Base-by-base conservation (phyloP, 1,140 invertebrate species). In the Cydia pomonella region DNA sequence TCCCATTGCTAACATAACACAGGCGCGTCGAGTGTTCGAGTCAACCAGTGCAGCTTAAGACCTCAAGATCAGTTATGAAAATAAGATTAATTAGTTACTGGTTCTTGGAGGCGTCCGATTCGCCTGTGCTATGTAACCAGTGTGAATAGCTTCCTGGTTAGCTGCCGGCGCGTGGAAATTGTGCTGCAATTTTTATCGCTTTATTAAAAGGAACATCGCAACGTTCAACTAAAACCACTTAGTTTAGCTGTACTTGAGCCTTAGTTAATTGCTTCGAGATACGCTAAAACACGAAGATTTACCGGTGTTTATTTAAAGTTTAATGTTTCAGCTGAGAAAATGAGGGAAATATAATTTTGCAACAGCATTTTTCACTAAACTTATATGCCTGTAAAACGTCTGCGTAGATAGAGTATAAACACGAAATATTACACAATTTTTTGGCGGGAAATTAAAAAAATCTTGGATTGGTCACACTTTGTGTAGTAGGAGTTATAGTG, bases 191-290 rank as follows among this genome's bases (percentile, higher is more conserved):
- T 59, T 59, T 59, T 23, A 59, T 59, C 7, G 53, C 53, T 12
- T 59, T 59, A 23, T 23, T 23, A 59, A 59, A 59, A 23, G 7
- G 53, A 59, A 59, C 21, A 12, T 59, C 21, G 10, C 21, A 59
- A 21, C 50, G n/a, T 18, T 53, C 50, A 53, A 59, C 21, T 59
- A 59, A 59, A 59, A 59, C 53, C 53, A 59, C 18, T 18, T 59
- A 59, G 53, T 59, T 59, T 50, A 50, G 53, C 53, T 59, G 53
- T 23, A n/a, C 53, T 23, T 10, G 53, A 59, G 53, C 53, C 53
- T 59, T 59, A 23, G 21, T 59, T 59, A 59, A 59, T 59, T 59
- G 21, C 53, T 59, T 59, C 53, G 53, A 59, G 53, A 59, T 59
- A 59, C 53, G 18, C 18, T 53, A 16, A 53, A 59, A 21, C 53